Percentiles rank a stretch among this genome's conserved stretches.
These are phyloP conservation scores for Parelbella ahira DNA, from an alignment of 2,888 invertebrate species.

Conservation along the genomic window DNA sequence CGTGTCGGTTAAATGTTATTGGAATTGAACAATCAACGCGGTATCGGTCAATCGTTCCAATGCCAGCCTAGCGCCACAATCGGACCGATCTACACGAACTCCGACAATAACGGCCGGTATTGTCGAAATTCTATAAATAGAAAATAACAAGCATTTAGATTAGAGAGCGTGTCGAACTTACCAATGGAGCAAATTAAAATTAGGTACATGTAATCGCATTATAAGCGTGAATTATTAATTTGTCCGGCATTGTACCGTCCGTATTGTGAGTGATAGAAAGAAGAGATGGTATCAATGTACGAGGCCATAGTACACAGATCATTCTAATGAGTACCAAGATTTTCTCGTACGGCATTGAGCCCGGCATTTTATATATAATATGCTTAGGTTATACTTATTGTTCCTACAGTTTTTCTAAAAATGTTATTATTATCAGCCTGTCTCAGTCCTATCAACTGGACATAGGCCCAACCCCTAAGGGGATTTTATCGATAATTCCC, in stretches of 20 bases:
- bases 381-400: too few relatives aligned
- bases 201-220: constrained; percentile 53
- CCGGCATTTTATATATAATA: too few relatives aligned
- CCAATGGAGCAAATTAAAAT: constrained; percentile 64
- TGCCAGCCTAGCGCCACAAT: constrained; percentile 36
- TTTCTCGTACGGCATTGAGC: too few relatives aligned
- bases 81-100: constrained; percentile 48
- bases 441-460: too few relatives aligned
- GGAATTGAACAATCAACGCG: constrained; percentile 51
- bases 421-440: too few relatives aligned
- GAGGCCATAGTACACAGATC: constrained; percentile 3
- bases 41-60: constrained; percentile 38
- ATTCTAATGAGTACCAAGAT: constrained; percentile 12
- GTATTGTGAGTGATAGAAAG: constrained; percentile 15
- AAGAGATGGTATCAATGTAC: constrained; percentile 12
- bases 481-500: too few relatives aligned
- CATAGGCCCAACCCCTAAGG: too few relatives aligned
- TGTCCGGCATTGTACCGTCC: constrained; percentile 58
- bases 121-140: constrained; percentile 58
- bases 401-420: too few relatives aligned
- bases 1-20: constrained; percentile 42
- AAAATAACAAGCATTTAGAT: constrained; percentile 39
- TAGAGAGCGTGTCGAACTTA: constrained; percentile 53
- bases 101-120: constrained; percentile 51
- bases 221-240: constrained; percentile 75